Evolutionary conservation across 2,888 invertebrate genomes (phyloP).

Genomic region (Cosmorhoe ocellata): DNA sequence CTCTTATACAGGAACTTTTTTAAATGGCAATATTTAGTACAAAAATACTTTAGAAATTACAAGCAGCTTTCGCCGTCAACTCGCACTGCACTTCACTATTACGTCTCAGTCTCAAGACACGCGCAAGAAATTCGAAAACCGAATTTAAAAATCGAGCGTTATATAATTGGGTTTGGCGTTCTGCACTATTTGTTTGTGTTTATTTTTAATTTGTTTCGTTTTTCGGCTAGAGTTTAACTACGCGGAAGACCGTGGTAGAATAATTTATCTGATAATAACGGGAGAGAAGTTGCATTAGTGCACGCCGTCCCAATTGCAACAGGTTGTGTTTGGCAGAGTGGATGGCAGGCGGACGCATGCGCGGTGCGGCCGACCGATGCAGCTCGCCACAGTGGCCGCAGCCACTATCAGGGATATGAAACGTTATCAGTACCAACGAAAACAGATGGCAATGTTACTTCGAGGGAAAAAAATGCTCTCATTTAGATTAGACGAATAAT

Average conservation of each 20-base stretch:
- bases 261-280: slow-evolving; percentile 59
- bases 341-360: slow-evolving; percentile 59
- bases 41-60: slow-evolving; percentile 44
- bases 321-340: slow-evolving; percentile 76
- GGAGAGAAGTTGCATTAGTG: slow-evolving; percentile 73
- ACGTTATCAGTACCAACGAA: slow-evolving; percentile 15
- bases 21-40: slow-evolving; percentile 28
- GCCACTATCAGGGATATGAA: slow-evolving; percentile 25
- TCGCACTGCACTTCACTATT: slow-evolving; percentile 64
- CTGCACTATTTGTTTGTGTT: slow-evolving; percentile 32
- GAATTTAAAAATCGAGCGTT: slow-evolving; percentile 33
- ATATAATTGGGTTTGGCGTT: slow-evolving; percentile 23
- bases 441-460: not conserved
- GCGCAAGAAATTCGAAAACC: slow-evolving; percentile 51
- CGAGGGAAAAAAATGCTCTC: not conserved
- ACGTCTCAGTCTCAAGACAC: slow-evolving; percentile 62
- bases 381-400: slow-evolving; percentile 63
- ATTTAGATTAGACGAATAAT: not conserved
- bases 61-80: slow-evolving; percentile 61
- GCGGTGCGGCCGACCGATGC: slow-evolving; percentile 54
- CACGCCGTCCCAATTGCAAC: slow-evolving; percentile 78
- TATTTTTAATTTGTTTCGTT: slow-evolving; percentile 27
- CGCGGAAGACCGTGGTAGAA: slow-evolving; percentile 39
- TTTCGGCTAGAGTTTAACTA: slow-evolving; percentile 25
- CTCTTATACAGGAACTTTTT: slow-evolving; percentile 49